A percentile compares a stretch with the other conserved stretches of the same genome.
These are phyloP conservation scores for Gasterosteus nipponicus DNA, from an alignment of 2,113 vertebrate genomes.

Conservation along the genomic window DNA sequence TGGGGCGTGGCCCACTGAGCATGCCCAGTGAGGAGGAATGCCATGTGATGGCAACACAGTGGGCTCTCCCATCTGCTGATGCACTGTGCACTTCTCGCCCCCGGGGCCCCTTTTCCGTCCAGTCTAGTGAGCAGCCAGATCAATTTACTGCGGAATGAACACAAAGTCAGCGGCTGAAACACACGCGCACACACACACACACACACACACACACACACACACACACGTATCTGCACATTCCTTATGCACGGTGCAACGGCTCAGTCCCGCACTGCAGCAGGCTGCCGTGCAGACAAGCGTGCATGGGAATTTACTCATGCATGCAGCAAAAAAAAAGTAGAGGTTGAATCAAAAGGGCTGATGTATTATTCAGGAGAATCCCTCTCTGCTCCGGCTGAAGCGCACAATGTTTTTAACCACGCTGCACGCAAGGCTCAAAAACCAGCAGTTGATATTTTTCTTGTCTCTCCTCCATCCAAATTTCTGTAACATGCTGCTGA, in stretches of 20 bases:
- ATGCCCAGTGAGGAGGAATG: constrained; percentile 84
- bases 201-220: constrained; percentile 36
- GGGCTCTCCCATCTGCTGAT: constrained; percentile 87
- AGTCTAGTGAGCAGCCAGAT: constrained; percentile 90
- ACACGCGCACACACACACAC: constrained; percentile 48
- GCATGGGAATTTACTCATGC: constrained; percentile 72
- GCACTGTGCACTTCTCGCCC: constrained; percentile 69
- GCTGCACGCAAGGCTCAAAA: constrained; percentile 38
- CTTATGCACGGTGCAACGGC: constrained; percentile 39
- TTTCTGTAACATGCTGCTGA: constrained; percentile 52
- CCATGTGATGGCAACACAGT: constrained; percentile 84
- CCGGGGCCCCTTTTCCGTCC: constrained; percentile 84
- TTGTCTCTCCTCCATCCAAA: constrained; percentile 13
- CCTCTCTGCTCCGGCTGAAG: constrained; percentile 29
- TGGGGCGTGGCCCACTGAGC: constrained; percentile 76
- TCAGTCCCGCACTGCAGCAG: constrained; percentile 51
- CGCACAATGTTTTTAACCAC: constrained; percentile 17
- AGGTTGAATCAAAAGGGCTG: constrained; percentile 41
- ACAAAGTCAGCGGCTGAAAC: constrained; percentile 74
- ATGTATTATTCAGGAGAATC: constrained; percentile 70
- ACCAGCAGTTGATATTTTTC: constrained; percentile 36
- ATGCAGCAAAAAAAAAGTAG: constrained; percentile 53
- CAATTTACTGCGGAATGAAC: constrained; percentile 84
- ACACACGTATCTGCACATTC: constrained; percentile 51
- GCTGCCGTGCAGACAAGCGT: constrained; percentile 26